These are phyloP conservation scores for Valencia hispanica DNA, from an alignment of 2,797 vertebrate genomes.

Conservation along the genomic window DNA sequence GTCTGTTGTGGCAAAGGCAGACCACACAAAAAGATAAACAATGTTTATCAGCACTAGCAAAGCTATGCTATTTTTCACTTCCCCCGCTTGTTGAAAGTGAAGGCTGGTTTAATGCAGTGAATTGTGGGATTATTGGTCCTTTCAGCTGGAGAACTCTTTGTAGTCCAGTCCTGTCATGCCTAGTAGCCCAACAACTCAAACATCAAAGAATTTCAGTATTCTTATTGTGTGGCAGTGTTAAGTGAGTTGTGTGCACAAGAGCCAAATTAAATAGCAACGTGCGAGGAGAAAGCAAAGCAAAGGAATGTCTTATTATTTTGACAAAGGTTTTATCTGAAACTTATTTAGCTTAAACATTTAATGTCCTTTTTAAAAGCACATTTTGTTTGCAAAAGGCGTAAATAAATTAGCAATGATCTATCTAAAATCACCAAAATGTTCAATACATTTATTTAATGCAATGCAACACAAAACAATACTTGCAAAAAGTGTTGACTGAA, in stretches of 20 bases:
- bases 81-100: too few species aligned
- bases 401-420: background rate
- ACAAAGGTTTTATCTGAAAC: conserved; percentile 1
- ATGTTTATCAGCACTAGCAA: too few species aligned
- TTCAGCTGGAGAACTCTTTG: too few species aligned
- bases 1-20: too few species aligned
- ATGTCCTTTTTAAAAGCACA: background rate
- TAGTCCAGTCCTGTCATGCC: too few species aligned
- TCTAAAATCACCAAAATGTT: background rate
- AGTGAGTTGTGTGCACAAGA: background rate
- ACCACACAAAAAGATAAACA: too few species aligned
- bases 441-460: background rate
- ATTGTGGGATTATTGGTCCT: too few species aligned
- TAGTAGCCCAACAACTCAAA: too few species aligned
- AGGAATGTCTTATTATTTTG: background rate
- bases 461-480: background rate
- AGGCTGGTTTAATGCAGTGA: too few species aligned
- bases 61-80: too few species aligned
- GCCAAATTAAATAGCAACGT: background rate
- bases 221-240: background rate
- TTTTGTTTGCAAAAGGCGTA: background rate
- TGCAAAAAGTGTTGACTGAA: background rate
- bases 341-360: background rate
- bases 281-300: background rate
- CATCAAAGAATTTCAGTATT: background rate